Evolutionary conservation across 1,140 invertebrate species (phyloP).

Genomic region (Idris sp.): DNA sequence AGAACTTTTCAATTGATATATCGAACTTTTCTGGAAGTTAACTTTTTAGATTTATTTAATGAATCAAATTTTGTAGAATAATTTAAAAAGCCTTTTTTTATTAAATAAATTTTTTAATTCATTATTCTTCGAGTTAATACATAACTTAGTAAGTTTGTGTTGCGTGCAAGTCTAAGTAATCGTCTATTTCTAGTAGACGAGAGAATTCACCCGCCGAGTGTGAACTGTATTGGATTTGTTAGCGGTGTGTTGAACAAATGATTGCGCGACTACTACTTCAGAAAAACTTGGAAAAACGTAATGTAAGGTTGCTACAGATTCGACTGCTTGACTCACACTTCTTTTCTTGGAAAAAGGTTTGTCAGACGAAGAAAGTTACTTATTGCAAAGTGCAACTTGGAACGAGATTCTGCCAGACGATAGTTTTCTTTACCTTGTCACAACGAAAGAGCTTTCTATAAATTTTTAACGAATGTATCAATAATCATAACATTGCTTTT

Average conservation of each 20-base stretch:
- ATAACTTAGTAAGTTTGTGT: conserved; percentile 56
- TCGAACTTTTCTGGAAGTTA: no score
- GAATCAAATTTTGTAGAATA: no score
- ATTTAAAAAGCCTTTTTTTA: no score
- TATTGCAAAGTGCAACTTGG: conserved; percentile 64
- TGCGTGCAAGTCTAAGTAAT: conserved; percentile 56
- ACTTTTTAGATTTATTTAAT: no score
- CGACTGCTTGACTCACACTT: conserved; percentile 61
- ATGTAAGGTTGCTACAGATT: conserved; percentile 60
- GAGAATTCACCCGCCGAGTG: conserved; percentile 59
- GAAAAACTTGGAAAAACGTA: conserved; percentile 70
- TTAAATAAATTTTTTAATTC: no score
- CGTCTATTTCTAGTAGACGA: conserved; percentile 58
- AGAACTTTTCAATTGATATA: conserved; percentile 1
- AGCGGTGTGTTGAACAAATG: conserved; percentile 77
- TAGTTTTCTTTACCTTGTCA: conserved; percentile 47
- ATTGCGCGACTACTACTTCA: conserved; percentile 71
- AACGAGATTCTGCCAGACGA: conserved; percentile 50
- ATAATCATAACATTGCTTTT: not conserved
- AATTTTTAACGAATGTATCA: conserved; percentile 28
- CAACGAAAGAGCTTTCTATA: conserved; percentile 30
- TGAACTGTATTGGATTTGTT: conserved; percentile 74
- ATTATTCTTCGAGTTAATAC: conserved; percentile 54
- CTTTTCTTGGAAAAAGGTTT: conserved; percentile 65
- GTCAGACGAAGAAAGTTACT: conserved; percentile 73